Evolutionary conservation across 1,140 invertebrate genomes (phyloP), one percentile per base, ranked within the genome.

Genomic region (Drosophila ficusphila): DNA sequence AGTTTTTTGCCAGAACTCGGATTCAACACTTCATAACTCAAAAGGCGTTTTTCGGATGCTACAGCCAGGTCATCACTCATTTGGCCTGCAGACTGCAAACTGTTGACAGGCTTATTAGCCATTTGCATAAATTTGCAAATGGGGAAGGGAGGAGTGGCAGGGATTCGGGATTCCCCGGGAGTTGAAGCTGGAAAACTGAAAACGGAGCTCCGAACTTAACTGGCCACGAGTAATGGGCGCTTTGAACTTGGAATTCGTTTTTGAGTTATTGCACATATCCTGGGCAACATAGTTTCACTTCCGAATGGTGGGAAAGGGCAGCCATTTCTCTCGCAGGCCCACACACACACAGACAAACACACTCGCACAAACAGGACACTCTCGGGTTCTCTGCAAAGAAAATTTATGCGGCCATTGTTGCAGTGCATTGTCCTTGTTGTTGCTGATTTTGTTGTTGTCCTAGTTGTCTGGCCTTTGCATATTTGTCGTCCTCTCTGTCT

Each of bases 181-280:
- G 5, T 38, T 48, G 51, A 54, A 51, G 39, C 38, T 51, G 72
- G 21, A 19, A 25, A 25, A 21, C 48, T 25, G 31, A 29, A 51
- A 72, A 61, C 57, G 6, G 70, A 57, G 60, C 44, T 39, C 16
- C 38, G 21, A 64, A 33, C 54, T 56, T 21, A 64, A 64, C 60
- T 61, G 60, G 56, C 54, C 60, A 78, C 78, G 78, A 90, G 79
- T 90, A 89, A 90, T 90, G 89, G 89, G 65, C 74, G 83, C 89
- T 90, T 90, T 90, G 89, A 90, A 90, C 89, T 90, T 90, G 89
- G 88, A 89, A 90, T 79, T 90, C 67, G 62, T 69, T 83, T 90
- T 90, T 86, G 89, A 90, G 86, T 90, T 90, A 90, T 90, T 85
- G 71, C 76, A 78, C 77, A 77, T 81, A 82, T 90, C 73, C 75